Base-by-base conservation (phyloP, 2,113 vertebrate species). In the Oxyura jamaicensis region DNA sequence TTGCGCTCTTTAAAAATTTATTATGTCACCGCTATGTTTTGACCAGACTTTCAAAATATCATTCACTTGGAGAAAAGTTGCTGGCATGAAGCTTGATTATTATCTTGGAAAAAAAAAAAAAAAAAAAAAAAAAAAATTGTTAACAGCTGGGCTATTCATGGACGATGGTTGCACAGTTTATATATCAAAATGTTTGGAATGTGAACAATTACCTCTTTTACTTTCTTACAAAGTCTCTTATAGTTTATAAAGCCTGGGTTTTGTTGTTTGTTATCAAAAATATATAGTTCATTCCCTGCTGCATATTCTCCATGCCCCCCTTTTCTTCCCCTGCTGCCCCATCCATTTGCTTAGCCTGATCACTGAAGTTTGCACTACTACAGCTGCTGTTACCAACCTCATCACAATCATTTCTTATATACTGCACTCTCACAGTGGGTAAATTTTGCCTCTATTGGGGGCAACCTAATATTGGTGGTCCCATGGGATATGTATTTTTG, bases 171-270 rank as follows among this genome's bases (percentile, higher is more conserved):
- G 97, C 79, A 96, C 95, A 98, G 98, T 99, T 99, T 99, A 98
- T 98, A 91, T 98, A 98, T 98, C 97, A 98, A 98, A 99, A 98
- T 97, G 95, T 98, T 98, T 98, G 98, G 98, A 99, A 99, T 99
- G 98, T 92, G 98, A 98, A 98, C 98, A 99, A 98, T 99, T 98
- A 98, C 97, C 96, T 98, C 98, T 98, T 98, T 98, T 97, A 98
- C 95, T 98, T 99, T 99, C 98, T 98, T 98, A 98, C 97, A 97
- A 97, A 81, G 92, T 97, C 96, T 97, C 97, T 98, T 98, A 97
- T 92, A 97, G 97, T 98, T 98, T 98, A 98, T 97, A 97, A 97
- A 98, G 98, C 98, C 95, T 93, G 86, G 84, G 17, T 68, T 56
- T 42, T 68, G 26, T 83, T 86, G 86, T 76, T 98, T 97, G 92